These are phyloP conservation scores for Malthinus flaveolus DNA, from an alignment of 2,888 invertebrate genomes.

Conservation along the genomic window DNA sequence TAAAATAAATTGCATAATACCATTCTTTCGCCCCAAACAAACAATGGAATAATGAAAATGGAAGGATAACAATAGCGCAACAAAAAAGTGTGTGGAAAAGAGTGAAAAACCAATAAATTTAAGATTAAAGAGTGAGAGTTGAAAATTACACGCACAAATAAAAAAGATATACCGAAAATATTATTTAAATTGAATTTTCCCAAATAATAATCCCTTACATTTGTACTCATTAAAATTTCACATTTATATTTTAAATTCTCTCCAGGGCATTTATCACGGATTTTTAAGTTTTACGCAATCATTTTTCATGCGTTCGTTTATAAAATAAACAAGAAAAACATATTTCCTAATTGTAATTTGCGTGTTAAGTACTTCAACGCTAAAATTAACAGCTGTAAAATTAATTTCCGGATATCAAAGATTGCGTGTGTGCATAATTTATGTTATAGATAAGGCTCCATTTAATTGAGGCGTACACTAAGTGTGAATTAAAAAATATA, in stretches of 20 bases:
- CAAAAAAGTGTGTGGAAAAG: not conserved
- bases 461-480: conserved; percentile 18
- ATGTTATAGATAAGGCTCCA: conserved; percentile 16
- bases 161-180: not conserved
- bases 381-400: conserved; percentile 24
- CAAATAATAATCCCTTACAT: too few species aligned
- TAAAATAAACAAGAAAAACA: conserved; percentile 6
- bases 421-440: conserved; percentile 25
- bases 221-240: too few species aligned
- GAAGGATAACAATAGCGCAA: conserved; percentile 1
- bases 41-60: not conserved
- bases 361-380: conserved; percentile 22
- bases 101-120: conserved; percentile 4
- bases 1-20: too few species aligned
- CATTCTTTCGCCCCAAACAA: not conserved
- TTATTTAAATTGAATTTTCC: too few species aligned
- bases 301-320: conserved; percentile 1
- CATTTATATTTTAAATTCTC: too few species aligned
- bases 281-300: not conserved
- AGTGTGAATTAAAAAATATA: conserved; percentile 9
- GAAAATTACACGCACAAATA: not conserved
- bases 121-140: conserved; percentile 1
- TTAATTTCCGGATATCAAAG: conserved; percentile 24
- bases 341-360: conserved; percentile 20
- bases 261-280: not conserved